These are phyloP conservation scores for Hippasteria phrygiana DNA, from an alignment of 53 echinoderm and acorn worm genomes.

Conservation along the genomic window DNA sequence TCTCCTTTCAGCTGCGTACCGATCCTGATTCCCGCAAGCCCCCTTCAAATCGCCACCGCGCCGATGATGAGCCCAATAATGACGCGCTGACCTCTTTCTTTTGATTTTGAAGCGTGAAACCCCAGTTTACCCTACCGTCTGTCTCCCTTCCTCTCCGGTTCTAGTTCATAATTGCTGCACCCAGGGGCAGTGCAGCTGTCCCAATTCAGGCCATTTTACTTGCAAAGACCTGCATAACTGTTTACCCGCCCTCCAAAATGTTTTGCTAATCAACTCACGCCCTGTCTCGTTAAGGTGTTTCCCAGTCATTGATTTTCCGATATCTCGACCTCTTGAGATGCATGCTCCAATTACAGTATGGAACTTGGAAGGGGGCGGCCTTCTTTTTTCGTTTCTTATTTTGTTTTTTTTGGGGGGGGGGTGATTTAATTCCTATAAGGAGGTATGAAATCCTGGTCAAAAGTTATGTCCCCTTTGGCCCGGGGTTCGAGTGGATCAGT, in stretches of 20 bases:
- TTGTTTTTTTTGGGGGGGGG: background rate
- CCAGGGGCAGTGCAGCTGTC: constrained; percentile 59
- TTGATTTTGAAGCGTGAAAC: constrained; percentile 28
- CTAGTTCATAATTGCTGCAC: constrained; percentile 52
- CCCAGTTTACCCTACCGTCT: background rate
- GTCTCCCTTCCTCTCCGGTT: background rate
- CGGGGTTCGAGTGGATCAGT: constrained; percentile 34
- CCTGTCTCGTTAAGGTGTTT: constrained; percentile 62
- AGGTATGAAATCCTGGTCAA: constrained; percentile 39
- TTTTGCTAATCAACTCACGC: constrained; percentile 64
- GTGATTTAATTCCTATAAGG: background rate
- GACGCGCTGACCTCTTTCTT: constrained; percentile 8
- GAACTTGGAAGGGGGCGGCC: background rate
- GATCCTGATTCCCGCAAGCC: background rate
- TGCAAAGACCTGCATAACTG: constrained; percentile 63
- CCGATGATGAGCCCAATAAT: constrained; percentile 21
- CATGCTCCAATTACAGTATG: constrained; percentile 50
- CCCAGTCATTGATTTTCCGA: constrained; percentile 60
- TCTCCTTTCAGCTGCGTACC: background rate
- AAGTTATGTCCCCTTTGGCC: constrained; percentile 55
- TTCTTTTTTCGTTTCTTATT: background rate
- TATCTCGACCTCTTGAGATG: constrained; percentile 59
- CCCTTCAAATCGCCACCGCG: background rate
- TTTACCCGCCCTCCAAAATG: constrained; percentile 64
- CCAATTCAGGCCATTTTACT: constrained; percentile 58